Percentiles rank a stretch among this genome's conserved stretches.
Conservation (phyloP, 1,140 invertebrate species). For the Vanessa tameamea region DNA sequence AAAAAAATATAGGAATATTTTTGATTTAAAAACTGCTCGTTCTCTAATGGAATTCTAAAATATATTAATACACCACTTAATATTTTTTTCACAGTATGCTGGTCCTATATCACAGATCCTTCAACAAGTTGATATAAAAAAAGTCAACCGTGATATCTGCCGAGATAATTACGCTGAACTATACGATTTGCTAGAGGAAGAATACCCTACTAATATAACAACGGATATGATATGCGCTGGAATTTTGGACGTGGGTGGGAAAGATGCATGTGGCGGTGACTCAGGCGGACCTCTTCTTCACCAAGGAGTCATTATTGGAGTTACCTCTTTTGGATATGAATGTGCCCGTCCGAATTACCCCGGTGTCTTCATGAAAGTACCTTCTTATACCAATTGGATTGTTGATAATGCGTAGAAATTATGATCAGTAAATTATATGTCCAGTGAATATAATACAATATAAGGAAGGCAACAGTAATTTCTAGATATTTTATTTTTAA, state of each 20-base stretch:
- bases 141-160: conserved; percentile 15
- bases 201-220: neutral
- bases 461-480: too few species aligned
- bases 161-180: conserved; percentile 17
- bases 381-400: conserved; percentile 25
- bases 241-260: neutral
- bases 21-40: too few species aligned
- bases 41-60: too few species aligned
- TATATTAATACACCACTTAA: too few species aligned
- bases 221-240: conserved; percentile 34
- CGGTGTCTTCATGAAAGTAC: conserved; percentile 21
- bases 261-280: conserved; percentile 31
- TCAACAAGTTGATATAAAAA: neutral
- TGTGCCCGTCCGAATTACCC: conserved; percentile 20
- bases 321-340: conserved; percentile 13
- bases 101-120: neutral
- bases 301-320: conserved; percentile 22
- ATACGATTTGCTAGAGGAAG: too few species aligned
- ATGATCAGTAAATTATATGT: too few species aligned
- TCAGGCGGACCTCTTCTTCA: conserved; percentile 27
- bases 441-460: too few species aligned
- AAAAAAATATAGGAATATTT: too few species aligned
- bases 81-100: neutral
- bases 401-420: conserved; percentile 19
- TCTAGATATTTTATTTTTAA: too few species aligned